Evolutionary conservation across 37 sponge, comb jelly and placozoan species (phyloP).

Genomic region (Diacarnus erythraeanus): DNA sequence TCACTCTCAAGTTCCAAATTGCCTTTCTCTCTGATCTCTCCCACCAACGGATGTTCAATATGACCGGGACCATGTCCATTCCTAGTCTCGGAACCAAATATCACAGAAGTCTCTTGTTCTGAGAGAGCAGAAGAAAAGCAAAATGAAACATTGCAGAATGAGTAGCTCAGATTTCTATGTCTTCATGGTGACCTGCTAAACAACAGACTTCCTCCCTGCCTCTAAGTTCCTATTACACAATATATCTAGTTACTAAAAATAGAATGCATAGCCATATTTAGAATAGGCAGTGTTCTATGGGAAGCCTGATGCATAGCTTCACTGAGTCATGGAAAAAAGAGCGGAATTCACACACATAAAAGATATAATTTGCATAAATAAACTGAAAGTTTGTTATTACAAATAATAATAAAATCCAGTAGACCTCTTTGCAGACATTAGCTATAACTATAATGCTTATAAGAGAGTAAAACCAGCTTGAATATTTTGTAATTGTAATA

Average conservation of each 20-base stretch:
- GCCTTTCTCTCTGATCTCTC: background rate
- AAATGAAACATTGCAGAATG: background rate
- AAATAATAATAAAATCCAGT: background rate
- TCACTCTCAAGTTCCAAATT: background rate
- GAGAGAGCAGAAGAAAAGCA: slow-evolving; percentile 5
- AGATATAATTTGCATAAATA: too few species aligned
- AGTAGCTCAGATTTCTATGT: too few species aligned
- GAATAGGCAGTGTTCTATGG: too few species aligned
- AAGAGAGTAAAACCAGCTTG: background rate
- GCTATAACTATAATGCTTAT: background rate
- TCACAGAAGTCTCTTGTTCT: background rate
- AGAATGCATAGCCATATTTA: background rate
- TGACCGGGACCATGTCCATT: background rate
- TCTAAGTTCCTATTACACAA: too few species aligned
- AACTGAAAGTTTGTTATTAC: background rate
- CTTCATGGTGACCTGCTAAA: background rate
- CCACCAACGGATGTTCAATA: background rate
- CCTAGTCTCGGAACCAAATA: background rate
- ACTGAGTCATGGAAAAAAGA: background rate
- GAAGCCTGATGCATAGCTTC: background rate
- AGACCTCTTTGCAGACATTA: too few species aligned
- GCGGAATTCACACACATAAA: too few species aligned
- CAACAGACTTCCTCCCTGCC: background rate
- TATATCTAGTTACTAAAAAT: background rate
- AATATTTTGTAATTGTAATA: slow-evolving; percentile 14